Evolutionary conservation across 2,797 vertebrate genomes (phyloP).

Genomic region (Sebastes alutus): DNA sequence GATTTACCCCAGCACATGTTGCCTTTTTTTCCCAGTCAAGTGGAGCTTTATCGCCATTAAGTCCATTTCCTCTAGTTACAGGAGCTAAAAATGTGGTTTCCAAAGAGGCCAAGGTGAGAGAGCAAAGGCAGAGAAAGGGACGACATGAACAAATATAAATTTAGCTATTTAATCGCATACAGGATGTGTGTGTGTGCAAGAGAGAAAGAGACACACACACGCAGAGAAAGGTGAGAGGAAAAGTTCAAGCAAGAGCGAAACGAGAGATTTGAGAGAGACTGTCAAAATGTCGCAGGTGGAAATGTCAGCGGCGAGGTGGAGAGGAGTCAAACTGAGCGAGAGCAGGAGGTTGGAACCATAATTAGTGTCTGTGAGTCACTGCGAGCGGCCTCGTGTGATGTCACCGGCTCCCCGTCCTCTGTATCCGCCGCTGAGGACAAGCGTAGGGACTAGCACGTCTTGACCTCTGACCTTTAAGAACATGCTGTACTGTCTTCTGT

Average conservation of each 20-base stretch:
- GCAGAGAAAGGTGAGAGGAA: constrained; percentile 27
- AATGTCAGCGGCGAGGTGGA: constrained; percentile 71
- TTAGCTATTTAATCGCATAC: neutral
- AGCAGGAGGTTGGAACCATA: constrained; percentile 66
- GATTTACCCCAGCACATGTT: neutral
- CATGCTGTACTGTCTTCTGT: constrained; percentile 57
- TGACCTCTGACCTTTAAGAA: constrained; percentile 68
- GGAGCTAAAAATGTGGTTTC: neutral
- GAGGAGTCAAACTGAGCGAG: constrained; percentile 70
- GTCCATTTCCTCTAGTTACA: constrained; percentile 4
- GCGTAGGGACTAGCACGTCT: constrained; percentile 35
- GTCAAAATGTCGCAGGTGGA: constrained; percentile 74
- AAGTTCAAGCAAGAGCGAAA: constrained; percentile 45
- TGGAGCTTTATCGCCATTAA: neutral
- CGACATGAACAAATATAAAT: neutral
- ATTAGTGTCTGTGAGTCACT: constrained; percentile 71
- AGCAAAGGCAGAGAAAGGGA: neutral
- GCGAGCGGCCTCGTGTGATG: constrained; percentile 59
- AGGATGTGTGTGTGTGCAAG: neutral
- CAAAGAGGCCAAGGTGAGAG: neutral
- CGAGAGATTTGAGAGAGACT: constrained; percentile 68
- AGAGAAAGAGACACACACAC: neutral
- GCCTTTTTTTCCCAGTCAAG: constrained; percentile 12
- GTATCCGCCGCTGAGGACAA: constrained; percentile 49
- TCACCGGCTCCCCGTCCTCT: constrained; percentile 55